These are phyloP conservation scores for Agrotis ipsilon DNA, from an alignment of 2,888 invertebrate species.

Conservation along the genomic window DNA sequence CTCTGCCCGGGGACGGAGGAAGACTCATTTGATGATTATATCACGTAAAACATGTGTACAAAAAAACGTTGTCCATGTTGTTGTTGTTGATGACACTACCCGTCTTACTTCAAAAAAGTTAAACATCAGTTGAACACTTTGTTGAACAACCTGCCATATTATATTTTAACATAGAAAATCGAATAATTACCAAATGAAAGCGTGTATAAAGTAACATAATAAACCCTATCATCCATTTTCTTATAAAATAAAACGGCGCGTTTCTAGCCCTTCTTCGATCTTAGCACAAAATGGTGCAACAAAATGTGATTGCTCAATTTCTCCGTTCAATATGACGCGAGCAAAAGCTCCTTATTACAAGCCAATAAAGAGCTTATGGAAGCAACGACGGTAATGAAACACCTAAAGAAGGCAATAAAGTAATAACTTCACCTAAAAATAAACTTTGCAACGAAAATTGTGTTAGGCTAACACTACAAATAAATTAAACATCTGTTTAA, in stretches of 20 bases:
- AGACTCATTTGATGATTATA: too few species aligned
- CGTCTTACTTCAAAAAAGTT: too few species aligned
- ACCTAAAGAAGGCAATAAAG: constrained; percentile 10
- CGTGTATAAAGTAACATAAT: neutral
- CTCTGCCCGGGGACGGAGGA: too few species aligned
- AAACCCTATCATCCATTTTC: neutral
- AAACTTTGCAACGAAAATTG: neutral
- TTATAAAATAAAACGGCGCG: neutral
- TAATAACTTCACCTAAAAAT: neutral
- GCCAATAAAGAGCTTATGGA: constrained; percentile 15
- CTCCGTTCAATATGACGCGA: neutral
- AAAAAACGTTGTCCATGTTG: too few species aligned
- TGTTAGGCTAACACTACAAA: too few species aligned
- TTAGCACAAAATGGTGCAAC: constrained; percentile 25
- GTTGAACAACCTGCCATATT: too few species aligned
- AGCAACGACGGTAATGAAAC: constrained; percentile 8
- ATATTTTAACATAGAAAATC: too few species aligned
- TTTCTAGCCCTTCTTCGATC: constrained; percentile 13
- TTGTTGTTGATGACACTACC: too few species aligned
- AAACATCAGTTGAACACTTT: too few species aligned
- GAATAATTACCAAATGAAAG: neutral
- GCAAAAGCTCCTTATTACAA: constrained; percentile 21
- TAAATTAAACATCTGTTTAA: too few species aligned
- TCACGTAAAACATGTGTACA: too few species aligned
- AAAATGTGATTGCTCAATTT: constrained; percentile 34